Percentiles rank a stretch among this genome's conserved stretches.
These are phyloP conservation scores for Paramormyrops hopkinsi DNA, from an alignment of 2,797 vertebrate species.

Conservation along the genomic window DNA sequence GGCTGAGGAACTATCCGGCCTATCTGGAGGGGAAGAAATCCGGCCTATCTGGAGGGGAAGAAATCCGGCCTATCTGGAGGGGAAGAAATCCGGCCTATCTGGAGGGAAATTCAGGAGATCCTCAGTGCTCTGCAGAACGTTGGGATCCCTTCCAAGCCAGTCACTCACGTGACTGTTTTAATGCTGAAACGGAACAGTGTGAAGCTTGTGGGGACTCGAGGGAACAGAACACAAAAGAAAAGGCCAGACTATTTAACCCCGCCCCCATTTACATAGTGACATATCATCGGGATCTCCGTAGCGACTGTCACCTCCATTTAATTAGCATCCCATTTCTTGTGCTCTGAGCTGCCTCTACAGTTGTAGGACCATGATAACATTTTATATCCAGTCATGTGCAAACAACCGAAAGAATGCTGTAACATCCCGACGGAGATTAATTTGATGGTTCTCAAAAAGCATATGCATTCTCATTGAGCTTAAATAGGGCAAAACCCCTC, in stretches of 20 bases:
- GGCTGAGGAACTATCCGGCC: neutral
- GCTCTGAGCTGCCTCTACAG: neutral
- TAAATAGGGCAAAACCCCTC: conserved; percentile 1
- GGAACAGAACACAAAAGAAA: neutral
- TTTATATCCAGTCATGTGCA: neutral
- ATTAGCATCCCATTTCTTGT: neutral
- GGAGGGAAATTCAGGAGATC: neutral
- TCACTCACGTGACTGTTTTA: neutral
- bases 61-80: neutral
- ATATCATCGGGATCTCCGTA: neutral
- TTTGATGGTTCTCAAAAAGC: neutral
- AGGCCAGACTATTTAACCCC: neutral
- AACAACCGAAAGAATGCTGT: neutral
- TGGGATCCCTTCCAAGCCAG: neutral
- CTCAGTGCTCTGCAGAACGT: neutral
- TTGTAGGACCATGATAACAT: neutral
- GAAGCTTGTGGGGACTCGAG: neutral
- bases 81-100: too few relatives aligned
- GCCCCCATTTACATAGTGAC: neutral
- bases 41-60: neutral
- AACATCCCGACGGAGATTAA: neutral
- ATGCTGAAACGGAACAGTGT: neutral
- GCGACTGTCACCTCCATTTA: neutral
- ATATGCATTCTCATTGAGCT: neutral
- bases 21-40: neutral